A percentile compares a stretch with the other conserved stretches of the same genome.
Conservation (phyloP, 2,888 invertebrate species). For the Hypercompe scribonia region DNA sequence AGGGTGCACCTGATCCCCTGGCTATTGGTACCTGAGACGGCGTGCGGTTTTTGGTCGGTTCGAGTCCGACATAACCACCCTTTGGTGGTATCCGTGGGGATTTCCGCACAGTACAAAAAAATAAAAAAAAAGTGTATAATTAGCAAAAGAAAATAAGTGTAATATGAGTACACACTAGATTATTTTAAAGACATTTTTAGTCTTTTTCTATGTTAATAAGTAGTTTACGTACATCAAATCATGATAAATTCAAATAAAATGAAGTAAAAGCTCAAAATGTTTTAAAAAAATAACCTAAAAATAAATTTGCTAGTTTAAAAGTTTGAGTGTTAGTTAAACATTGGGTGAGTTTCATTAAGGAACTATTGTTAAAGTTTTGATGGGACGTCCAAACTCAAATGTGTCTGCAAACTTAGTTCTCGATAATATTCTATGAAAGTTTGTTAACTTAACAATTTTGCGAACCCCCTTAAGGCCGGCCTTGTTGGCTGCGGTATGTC, state of each 20-base stretch:
- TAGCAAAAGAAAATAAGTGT: not conserved
- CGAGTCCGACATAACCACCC: no score
- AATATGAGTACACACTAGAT: no score
- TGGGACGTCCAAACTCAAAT: not conserved
- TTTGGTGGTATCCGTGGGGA: no score
- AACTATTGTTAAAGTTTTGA: not conserved
- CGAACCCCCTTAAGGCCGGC: not conserved
- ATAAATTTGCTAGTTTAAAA: not conserved
- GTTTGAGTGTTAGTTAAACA: not conserved
- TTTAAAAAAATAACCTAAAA: not conserved
- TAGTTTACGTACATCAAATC: not conserved
- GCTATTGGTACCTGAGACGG: no score
- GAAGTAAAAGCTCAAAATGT: not conserved
- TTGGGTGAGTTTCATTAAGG: not conserved
- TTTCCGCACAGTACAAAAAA: no score
- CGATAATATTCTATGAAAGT: not conserved
- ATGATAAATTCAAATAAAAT: not conserved
- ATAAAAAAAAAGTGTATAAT: no score
- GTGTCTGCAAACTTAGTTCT: not conserved
- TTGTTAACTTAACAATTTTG: not conserved
- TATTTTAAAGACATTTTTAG: not conserved
- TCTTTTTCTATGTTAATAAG: not conserved
- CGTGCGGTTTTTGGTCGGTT: no score
- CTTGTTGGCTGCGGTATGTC: not conserved
- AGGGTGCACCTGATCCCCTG: no score